Base-by-base conservation (phyloP, 2,797 vertebrate genomes). In the Notolepis coatsorum region DNA sequence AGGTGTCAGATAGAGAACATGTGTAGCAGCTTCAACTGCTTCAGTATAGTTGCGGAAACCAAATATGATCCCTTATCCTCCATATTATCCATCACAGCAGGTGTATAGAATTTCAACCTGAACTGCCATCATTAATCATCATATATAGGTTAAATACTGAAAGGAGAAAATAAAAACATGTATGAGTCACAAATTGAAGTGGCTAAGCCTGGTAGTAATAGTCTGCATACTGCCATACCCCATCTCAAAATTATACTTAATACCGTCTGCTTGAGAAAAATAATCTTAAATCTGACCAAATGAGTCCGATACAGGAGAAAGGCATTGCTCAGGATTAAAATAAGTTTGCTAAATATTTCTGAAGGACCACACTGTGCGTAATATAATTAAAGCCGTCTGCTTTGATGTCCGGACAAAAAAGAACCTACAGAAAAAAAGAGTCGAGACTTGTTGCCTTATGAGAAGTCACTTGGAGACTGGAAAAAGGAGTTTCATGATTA, bases 221-320 rank as follows among this genome's bases (percentile, higher is more conserved):
- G 30, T 23, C 12, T 25, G 12, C 31, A 52, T 50, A 10, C 12
- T 17, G 46, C 27, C 27, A 47, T 28, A 21, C 35, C 35, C 24
- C 2, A 4, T 7, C 30, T 47, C 30, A 55, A 18, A 18, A 55
- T 56, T 6, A 65, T 27, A 15, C 21, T 45, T 30, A 18, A 50
- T n/a, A n/a, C n/a, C n/a, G n/a, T 50, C 23, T 43, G 55, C 21
- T 38, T 60, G 43, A 55, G 20, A 27, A 20, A 39, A 9, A n/a
- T 25, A 13, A 5, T 7, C 17, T 51, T 8, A 28, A 25, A 46
- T 55, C 7, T 2, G 5, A 46, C 17, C 24, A 23, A 17, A 20
- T n/a, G 24, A 27, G 46, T 20, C 8, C 23, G 23, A n/a, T 47
- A 28, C 18, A 2, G 24, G 7, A 9, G 8, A 10, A 20, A 25